Percentiles rank a stretch among this genome's conserved stretches.
Evolutionary conservation across 1,140 invertebrate species (phyloP).

Genomic region (Drosophila fuyamai): DNA sequence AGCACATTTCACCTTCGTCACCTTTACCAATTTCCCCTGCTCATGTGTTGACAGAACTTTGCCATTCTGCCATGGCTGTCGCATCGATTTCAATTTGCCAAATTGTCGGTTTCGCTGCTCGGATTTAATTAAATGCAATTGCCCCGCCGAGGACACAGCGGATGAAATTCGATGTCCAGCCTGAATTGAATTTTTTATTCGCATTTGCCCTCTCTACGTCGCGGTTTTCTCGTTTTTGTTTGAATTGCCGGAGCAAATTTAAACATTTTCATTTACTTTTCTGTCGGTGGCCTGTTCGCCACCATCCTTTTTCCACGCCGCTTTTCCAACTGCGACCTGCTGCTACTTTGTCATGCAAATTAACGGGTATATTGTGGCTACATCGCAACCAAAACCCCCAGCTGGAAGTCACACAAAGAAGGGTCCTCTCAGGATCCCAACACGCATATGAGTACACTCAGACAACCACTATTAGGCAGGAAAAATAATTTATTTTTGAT

Average conservation of each 20-base stretch:
- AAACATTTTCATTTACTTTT: conserved; percentile 60
- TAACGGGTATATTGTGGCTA: conserved; percentile 71
- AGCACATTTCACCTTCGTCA: conserved; percentile 23
- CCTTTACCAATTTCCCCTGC: background rate
- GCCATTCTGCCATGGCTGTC: conserved; percentile 4
- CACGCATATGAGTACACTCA: conserved; percentile 8
- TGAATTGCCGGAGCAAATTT: conserved; percentile 36
- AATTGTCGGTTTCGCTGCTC: conserved; percentile 14
- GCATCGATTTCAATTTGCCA: conserved; percentile 37
- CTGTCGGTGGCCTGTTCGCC: conserved; percentile 11
- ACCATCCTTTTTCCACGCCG: conserved; percentile 1
- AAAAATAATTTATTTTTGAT: too few species aligned
- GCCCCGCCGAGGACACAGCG: conserved; percentile 5
- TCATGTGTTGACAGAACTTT: conserved; percentile 15
- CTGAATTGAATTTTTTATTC: conserved; percentile 31
- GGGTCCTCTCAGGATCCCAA: conserved; percentile 17
- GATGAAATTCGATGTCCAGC: conserved; percentile 33
- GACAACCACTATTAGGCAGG: background rate
- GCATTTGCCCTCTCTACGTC: background rate
- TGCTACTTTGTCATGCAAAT: conserved; percentile 80
- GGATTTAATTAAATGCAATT: conserved; percentile 53
- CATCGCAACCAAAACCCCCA: conserved; percentile 50
- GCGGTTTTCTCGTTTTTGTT: conserved; percentile 15
- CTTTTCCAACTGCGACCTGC: conserved; percentile 22
- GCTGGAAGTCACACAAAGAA: conserved; percentile 37